Evolutionary conservation across 2,113 vertebrate genomes (phyloP).

Genomic region (Chionomys nivalis): DNA sequence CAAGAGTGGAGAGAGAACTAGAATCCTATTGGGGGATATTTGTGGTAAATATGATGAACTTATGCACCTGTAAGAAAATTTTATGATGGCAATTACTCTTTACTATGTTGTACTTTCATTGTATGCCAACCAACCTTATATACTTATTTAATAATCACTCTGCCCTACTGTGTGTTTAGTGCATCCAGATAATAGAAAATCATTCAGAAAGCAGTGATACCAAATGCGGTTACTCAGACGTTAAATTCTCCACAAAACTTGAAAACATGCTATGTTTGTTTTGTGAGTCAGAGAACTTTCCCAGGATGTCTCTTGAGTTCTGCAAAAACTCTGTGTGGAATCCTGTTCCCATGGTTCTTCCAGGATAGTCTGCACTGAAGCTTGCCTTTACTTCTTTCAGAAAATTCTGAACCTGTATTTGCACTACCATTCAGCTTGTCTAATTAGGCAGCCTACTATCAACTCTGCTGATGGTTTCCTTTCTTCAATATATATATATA

Average conservation of each 20-base stretch:
- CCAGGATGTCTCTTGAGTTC: background rate
- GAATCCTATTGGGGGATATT: too few relatives aligned
- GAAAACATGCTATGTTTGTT: background rate
- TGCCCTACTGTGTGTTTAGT: background rate
- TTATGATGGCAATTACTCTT: background rate
- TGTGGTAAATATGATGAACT: background rate
- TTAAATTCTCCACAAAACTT: background rate
- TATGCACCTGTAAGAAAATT: background rate
- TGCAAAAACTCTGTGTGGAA: background rate
- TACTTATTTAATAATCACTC: background rate
- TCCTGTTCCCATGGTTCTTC: background rate
- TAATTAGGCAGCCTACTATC: background rate
- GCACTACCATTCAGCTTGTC: background rate
- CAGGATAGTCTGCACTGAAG: background rate
- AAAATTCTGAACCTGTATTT: conserved; percentile 3
- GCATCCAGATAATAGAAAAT: background rate
- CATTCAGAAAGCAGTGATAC: background rate
- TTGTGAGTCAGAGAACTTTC: background rate
- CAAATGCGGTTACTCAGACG: too few relatives aligned
- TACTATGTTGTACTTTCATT: background rate
- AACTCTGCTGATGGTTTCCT: background rate
- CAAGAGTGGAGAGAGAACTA: too few relatives aligned
- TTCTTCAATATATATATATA: background rate
- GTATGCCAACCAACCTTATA: background rate
- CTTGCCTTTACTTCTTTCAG: background rate